Evolutionary conservation across 2,113 vertebrate genomes (phyloP), one percentile per base, ranked within the genome.

Genomic region (Sander lucioperca): DNA sequence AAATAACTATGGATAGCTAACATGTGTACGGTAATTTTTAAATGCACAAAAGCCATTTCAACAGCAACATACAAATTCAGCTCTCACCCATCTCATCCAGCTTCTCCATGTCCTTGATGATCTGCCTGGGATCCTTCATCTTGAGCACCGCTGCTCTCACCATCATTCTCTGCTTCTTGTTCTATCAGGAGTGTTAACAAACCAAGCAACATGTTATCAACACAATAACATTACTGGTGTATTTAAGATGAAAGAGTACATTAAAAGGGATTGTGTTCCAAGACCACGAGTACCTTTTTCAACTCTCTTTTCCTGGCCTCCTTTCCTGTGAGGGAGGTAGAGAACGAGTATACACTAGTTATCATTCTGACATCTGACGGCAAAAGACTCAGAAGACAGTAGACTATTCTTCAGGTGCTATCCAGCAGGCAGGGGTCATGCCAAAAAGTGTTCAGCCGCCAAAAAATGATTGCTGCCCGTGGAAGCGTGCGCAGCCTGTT

Each of bases 151-250:
- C 98, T 18, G 98, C 97, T 91, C 98, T 96, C 79, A 99, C 98
- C 98, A 99, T 99, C 98, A 99, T 99, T 50, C 98, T 96, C 43
- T 99, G 98, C 80, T 99, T 99, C 94, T 99, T 99, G 96, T 99
- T 99, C 98, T 99, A 87, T 3, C 0, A 36, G 16, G 56, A 77
- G 4, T 1, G 82, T 72, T 33, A 1, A 61, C 6, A 78, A 57
- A 58, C 0, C 1, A 79, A 69, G 6, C 10, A 51, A 2, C 25
- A 45, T 62, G 23, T 50, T 63, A 74, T 2, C 4, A 69, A 51
- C 23, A 39, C n/a, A 68, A 25, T 16, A 9, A 18, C 2, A 18
- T 8, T 10, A 2, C 4, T 13, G 0, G 1, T 13, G 0, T 12
- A 43, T 62, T 56, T 39, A 1, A 30, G 2, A 56, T 21, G 2